A percentile compares a stretch with the other conserved stretches of the same genome.
Evolutionary conservation across 1,140 invertebrate genomes (phyloP).

Genomic region (Solenopsis fugax): DNA sequence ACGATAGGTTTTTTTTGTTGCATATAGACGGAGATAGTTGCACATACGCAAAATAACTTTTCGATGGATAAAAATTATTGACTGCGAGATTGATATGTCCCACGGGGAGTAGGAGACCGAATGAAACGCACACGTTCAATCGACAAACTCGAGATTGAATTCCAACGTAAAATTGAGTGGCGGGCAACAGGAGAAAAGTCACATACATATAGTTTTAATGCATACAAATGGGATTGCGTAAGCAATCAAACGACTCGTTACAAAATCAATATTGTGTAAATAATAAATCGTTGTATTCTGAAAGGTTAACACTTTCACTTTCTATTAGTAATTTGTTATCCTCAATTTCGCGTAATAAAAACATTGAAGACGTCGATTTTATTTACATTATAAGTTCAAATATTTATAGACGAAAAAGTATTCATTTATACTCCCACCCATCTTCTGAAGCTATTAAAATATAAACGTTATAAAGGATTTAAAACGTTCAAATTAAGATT

Average conservation of each 20-base stretch:
- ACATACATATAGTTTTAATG: slow-evolving; percentile 26
- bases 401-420: neutral
- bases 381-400: neutral
- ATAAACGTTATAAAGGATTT: neutral
- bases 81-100: slow-evolving; percentile 50
- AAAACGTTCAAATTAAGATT: slow-evolving; percentile 11
- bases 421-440: neutral
- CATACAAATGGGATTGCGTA: slow-evolving; percentile 51
- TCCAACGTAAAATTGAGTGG: slow-evolving; percentile 46
- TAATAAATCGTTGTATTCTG: neutral
- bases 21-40: neutral
- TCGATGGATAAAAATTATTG: slow-evolving; percentile 50
- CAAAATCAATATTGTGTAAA: neutral
- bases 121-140: slow-evolving; percentile 50
- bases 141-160: slow-evolving; percentile 54
- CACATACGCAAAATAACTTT: slow-evolving; percentile 6
- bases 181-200: slow-evolving; percentile 14
- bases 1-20: slow-evolving; percentile 19
- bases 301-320: slow-evolving; percentile 24
- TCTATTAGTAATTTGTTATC: neutral
- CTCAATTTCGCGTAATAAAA: slow-evolving; percentile 15
- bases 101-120: slow-evolving; percentile 9
- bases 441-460: neutral
- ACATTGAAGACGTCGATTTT: neutral
- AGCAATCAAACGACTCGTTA: slow-evolving; percentile 31